Evolutionary conservation across 2,113 vertebrate genomes (phyloP).

Genomic region (Gila orcuttii): DNA sequence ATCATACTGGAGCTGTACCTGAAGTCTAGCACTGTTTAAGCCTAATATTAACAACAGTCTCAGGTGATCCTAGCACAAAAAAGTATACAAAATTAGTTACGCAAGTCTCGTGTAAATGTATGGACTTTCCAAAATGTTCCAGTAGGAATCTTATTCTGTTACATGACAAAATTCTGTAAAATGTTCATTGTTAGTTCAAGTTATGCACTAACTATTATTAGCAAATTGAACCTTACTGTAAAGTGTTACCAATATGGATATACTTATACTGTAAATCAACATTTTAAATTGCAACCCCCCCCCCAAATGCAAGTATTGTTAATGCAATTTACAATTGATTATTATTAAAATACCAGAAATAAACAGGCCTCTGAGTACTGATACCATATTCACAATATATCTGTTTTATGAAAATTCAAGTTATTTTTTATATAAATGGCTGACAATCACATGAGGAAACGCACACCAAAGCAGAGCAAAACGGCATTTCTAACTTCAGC

Average conservation of each 20-base stretch:
- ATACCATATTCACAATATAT: background rate
- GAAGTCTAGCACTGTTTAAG: background rate
- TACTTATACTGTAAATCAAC: background rate
- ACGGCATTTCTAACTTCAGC: conserved; percentile 40
- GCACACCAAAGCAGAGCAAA: conserved; percentile 17
- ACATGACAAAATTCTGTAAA: background rate
- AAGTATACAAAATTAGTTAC: background rate
- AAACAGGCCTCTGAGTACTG: background rate
- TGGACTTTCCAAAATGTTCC: too few species aligned
- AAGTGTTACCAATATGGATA: background rate
- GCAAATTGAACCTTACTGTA: background rate
- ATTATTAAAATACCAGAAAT: background rate
- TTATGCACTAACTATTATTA: background rate
- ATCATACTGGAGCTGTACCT: conserved; percentile 26
- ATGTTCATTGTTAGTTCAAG: background rate
- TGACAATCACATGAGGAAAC: background rate
- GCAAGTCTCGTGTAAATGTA: too few species aligned
- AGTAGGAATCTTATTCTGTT: too few species aligned
- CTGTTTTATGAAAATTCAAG: background rate
- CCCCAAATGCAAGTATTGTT: background rate
- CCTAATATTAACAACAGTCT: background rate
- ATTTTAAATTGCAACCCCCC: background rate
- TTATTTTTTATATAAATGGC: background rate
- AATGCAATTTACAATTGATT: background rate
- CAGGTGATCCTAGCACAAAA: background rate